Evolutionary conservation across 1,140 invertebrate genomes (phyloP).

Genomic region (Pomacea maculata): DNA sequence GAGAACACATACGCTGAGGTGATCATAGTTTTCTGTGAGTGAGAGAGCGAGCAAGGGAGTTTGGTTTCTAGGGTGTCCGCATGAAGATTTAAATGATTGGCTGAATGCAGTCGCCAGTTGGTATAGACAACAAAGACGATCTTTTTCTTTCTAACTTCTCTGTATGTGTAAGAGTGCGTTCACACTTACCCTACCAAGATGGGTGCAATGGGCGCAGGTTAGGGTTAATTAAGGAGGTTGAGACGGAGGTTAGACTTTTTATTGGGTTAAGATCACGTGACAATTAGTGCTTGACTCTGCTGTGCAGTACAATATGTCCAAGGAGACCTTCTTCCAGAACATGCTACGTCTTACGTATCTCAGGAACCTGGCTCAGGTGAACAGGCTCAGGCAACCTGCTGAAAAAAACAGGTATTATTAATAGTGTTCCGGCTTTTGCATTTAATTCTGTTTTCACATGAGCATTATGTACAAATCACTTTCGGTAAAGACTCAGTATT

Average conservation of each 20-base stretch:
- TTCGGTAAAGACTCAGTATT: too few relatives aligned
- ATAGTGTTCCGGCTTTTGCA: too few relatives aligned
- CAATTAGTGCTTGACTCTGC: neutral
- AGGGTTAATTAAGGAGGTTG: neutral
- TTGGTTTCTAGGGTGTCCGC: too few relatives aligned
- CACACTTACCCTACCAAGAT: neutral
- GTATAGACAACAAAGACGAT: too few relatives aligned
- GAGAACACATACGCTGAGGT: constrained; percentile 6
- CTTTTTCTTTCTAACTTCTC: too few relatives aligned
- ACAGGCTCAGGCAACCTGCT: constrained; percentile 20
- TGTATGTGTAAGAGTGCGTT: neutral
- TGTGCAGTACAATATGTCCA: constrained; percentile 20
- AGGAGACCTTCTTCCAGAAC: constrained; percentile 25
- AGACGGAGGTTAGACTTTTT: neutral
- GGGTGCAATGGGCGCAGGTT: neutral
- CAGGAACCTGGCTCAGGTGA: constrained; percentile 18
- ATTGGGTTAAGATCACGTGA: neutral
- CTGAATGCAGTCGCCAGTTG: too few relatives aligned
- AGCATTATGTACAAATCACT: too few relatives aligned
- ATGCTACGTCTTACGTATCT: constrained; percentile 21
- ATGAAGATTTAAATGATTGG: too few relatives aligned
- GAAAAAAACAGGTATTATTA: constrained; percentile 7
- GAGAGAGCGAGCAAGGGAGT: neutral
- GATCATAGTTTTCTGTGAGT: neutral
- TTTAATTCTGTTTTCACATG: too few relatives aligned